Conservation (phyloP, 1,140 invertebrate species). For the Brachystomella parvula region DNA sequence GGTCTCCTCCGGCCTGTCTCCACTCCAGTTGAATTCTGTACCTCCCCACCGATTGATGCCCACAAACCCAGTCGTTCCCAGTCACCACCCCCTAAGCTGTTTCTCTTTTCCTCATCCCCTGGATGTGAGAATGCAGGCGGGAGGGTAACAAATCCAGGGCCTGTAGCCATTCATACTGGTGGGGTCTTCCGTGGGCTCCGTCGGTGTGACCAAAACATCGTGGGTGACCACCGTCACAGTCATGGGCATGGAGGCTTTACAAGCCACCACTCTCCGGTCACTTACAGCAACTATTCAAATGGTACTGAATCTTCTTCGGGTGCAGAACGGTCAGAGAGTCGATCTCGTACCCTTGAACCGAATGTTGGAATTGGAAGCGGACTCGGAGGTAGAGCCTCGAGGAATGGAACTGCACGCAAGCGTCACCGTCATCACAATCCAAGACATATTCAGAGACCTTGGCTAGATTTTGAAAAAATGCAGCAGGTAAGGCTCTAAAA, state of each 20-base stretch:
- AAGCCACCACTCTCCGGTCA: conserved; percentile 32
- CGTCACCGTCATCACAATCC: conserved; percentile 48
- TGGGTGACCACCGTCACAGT: neutral
- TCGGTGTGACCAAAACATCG: conserved; percentile 19
- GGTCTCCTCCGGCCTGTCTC: conserved; percentile 53
- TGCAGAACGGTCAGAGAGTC: conserved; percentile 20
- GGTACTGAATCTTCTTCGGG: conserved; percentile 8
- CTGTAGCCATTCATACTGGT: conserved; percentile 38
- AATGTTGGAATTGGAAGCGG: conserved; percentile 35
- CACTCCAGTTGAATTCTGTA: conserved; percentile 76
- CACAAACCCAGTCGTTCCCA: conserved; percentile 62
- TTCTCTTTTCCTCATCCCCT: conserved; percentile 47
- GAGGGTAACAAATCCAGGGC: conserved; percentile 18
- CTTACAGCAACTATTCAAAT: conserved; percentile 26
- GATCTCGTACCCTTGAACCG: conserved; percentile 38
- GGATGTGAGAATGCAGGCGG: conserved; percentile 13
- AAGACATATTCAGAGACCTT: conserved; percentile 65
- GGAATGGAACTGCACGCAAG: conserved; percentile 39
- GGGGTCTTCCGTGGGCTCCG: conserved; percentile 30
- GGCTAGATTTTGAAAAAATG: conserved; percentile 94
- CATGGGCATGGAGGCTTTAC: neutral
- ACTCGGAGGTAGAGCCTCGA: conserved; percentile 3
- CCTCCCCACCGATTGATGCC: conserved; percentile 74
- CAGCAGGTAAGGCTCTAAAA: conserved; percentile 60
- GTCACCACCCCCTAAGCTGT: conserved; percentile 62